Base-by-base conservation (phyloP, 2,113 vertebrate genomes). In the Pterocles orientalis region DNA sequence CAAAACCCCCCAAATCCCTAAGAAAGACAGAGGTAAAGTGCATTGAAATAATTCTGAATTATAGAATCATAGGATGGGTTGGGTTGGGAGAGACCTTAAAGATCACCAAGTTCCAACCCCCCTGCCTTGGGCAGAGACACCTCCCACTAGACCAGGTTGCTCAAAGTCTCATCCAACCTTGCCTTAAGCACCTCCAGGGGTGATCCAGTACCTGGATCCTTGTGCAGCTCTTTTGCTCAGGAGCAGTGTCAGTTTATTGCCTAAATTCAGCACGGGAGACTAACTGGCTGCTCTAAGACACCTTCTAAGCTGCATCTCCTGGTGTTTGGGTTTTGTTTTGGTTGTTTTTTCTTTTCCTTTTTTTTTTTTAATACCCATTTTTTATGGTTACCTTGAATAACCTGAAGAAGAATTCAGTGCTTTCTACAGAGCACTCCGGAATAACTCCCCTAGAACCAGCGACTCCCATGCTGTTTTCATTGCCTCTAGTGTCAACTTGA, bases 221-320 rank as follows among this genome's bases (percentile, higher is more conserved):
- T 14, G 7, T 14, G 28, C 18, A 66, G 2, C 10, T 48, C 9
- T 23, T 54, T 10, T 15, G 41, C 56, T 66, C 4, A 3, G 20
- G 29, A 76, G 20, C 9, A 4, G 16, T 4, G 2, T 33, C 43
- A 36, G 12, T 7, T 21, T 14, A 24, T 28, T 6, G 16, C 29
- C 20, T 1, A 26, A 82, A 56, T 0, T 24, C 0, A 2, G n/a
- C 14, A n/a, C 0, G 9, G 41, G 65, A 47, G 9, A 12, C 50
- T 18, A 33, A 33, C 41, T 19, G n/a, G 23, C 15, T 57, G 33
- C 64, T 48, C 25, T n/a, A 28, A 82, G 41, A 54, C 64, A 53
- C 31, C 41, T 39, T 62, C 18, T 86, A 33, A 36, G n/a, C 60
- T 73, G 11, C 15, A 65, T 41, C 53, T 76, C 75, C 53, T 34